Conservation (phyloP, 2,797 vertebrate genomes). For the Sphenopsis melanotis region DNA sequence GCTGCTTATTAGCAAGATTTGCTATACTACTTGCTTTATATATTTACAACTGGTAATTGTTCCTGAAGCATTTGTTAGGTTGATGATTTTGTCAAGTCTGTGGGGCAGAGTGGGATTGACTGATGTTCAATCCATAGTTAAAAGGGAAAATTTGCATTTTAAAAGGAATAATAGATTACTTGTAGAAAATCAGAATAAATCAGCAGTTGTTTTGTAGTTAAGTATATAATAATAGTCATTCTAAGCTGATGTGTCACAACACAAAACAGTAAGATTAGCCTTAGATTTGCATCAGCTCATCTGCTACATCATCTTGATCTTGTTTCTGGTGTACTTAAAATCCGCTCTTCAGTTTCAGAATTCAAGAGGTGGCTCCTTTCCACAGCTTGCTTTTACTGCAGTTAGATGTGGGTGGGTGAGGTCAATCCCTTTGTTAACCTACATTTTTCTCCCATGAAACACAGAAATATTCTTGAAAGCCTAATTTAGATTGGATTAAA, state of each 20-base stretch:
- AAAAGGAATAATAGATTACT: conserved; percentile 3
- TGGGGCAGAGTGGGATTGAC: background rate
- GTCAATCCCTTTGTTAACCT: background rate
- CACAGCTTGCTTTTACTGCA: background rate
- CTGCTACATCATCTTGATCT: background rate
- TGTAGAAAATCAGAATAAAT: background rate
- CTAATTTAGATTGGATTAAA: background rate
- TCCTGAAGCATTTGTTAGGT: background rate
- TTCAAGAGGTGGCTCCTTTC: background rate
- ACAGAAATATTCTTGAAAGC: background rate
- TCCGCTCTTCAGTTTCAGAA: background rate
- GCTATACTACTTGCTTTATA: background rate
- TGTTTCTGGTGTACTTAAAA: background rate
- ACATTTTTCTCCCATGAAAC: background rate
- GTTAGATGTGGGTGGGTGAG: background rate
- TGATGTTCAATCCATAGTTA: background rate
- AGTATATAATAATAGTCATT: background rate
- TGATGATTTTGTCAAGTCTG: background rate
- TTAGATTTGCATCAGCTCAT: background rate
- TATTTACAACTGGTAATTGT: background rate
- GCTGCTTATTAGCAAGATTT: background rate
- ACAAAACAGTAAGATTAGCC: background rate
- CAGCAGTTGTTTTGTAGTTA: background rate
- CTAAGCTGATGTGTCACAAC: background rate
- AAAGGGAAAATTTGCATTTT: background rate